These are phyloP conservation scores for Bradypodion ventrale DNA, from an alignment of 2,797 vertebrate genomes.

Conservation along the genomic window DNA sequence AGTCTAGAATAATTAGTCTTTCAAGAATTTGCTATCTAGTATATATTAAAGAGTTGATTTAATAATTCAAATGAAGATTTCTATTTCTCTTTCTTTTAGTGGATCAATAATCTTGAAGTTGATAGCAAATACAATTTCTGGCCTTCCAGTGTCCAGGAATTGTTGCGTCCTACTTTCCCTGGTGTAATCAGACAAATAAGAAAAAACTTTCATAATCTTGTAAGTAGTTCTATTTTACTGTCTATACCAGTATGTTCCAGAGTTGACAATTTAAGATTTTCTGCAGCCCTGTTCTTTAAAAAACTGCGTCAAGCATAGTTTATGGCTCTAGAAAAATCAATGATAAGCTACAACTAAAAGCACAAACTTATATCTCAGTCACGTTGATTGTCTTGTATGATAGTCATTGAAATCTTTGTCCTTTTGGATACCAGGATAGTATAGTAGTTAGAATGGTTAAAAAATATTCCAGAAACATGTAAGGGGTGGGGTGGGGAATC, in stretches of 20 bases:
- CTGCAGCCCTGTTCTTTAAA: not conserved
- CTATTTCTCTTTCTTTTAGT: constrained; percentile 76
- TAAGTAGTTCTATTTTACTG: constrained; percentile 66
- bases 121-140: constrained; percentile 91
- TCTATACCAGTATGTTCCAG: not conserved
- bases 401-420: too few relatives aligned
- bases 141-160: constrained; percentile 93
- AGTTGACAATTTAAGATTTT: not conserved
- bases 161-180: constrained; percentile 95
- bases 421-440: too few relatives aligned
- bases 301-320: not conserved
- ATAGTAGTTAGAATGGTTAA: too few relatives aligned
- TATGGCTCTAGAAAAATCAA: not conserved
- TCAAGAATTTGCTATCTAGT: not conserved
- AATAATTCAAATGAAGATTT: constrained; percentile 13
- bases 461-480: too few relatives aligned
- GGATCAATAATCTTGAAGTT: constrained; percentile 96
- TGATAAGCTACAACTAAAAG: not conserved
- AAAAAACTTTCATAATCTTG: constrained; percentile 97
- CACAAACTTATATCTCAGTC: not conserved
- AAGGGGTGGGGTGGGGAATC: too few relatives aligned
- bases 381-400: too few relatives aligned
- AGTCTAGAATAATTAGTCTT: not conserved
- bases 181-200: constrained; percentile 97
- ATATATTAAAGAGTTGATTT: not conserved